phyloP scores from a whole-genome alignment of 2,113 vertebrate species.

The Vicugna pacos region DNA sequence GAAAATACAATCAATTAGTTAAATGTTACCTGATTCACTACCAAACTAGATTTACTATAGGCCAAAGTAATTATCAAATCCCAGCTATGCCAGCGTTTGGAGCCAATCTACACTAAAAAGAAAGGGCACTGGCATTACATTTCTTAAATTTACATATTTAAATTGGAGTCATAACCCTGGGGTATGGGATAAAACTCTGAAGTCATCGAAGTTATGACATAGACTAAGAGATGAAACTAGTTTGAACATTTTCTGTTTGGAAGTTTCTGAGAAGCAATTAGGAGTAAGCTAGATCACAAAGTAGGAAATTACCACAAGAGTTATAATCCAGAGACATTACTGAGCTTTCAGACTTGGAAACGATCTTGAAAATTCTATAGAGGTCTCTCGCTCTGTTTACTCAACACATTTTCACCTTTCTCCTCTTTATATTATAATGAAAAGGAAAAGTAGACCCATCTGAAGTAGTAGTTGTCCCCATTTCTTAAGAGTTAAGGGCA shows the following conservation, averaged over 20 bases:
- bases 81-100: conserved; percentile 17
- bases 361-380: neutral
- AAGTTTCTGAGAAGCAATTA: conserved; percentile 53
- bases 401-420: neutral
- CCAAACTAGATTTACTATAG: conserved; percentile 20
- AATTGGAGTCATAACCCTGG: conserved; percentile 70
- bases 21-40: conserved; percentile 70
- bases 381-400: neutral
- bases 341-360: neutral
- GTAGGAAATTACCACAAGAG: neutral
- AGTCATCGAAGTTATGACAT: conserved; percentile 59
- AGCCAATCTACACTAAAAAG: conserved; percentile 67
- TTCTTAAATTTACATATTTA: conserved; percentile 78
- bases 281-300: conserved; percentile 23
- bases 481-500: neutral
- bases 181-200: conserved; percentile 60
- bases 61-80: conserved; percentile 61
- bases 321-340: neutral
- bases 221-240: conserved; percentile 58
- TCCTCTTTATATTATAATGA: conserved; percentile 9
- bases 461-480: neutral
- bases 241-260: conserved; percentile 47
- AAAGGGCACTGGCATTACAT: conserved; percentile 58
- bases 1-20: conserved; percentile 72
- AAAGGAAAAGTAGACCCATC: conserved; percentile 1